Percentiles rank a stretch among this genome's conserved stretches.
Conservation (phyloP, 2,113 vertebrate genomes). For the Syngnathus floridae region DNA sequence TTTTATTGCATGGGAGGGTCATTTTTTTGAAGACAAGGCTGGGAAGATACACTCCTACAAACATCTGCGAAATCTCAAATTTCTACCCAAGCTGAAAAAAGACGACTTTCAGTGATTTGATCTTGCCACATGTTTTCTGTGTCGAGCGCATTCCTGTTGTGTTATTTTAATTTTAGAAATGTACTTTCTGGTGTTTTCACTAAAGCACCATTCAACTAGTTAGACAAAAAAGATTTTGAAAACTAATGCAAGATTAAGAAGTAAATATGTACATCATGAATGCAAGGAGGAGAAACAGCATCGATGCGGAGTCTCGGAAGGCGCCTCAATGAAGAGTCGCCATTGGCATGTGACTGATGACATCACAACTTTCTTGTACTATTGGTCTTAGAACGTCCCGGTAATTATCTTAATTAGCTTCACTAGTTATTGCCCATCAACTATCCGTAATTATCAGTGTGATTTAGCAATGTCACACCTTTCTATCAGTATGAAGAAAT, state of each 20-base stretch:
- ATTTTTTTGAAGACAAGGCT: slow-evolving; percentile 1
- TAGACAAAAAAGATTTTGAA: background rate
- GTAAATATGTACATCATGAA: background rate
- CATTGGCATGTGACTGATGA: too few relatives aligned
- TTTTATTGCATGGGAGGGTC: slow-evolving; percentile 1
- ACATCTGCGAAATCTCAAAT: slow-evolving; percentile 6
- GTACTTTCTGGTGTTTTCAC: background rate
- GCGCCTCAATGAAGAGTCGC: too few relatives aligned
- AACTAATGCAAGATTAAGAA: background rate
- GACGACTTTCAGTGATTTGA: background rate
- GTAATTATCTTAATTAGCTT: too few relatives aligned
- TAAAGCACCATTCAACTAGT: background rate
- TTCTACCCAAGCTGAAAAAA: background rate
- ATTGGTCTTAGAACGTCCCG: too few relatives aligned
- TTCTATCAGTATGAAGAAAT: too few relatives aligned
- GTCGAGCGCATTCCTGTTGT: background rate
- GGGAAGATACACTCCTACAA: background rate
- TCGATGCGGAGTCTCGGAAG: too few relatives aligned
- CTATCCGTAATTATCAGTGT: too few relatives aligned
- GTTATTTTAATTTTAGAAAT: background rate
- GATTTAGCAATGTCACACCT: too few relatives aligned
- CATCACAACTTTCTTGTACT: too few relatives aligned
- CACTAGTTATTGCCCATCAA: too few relatives aligned
- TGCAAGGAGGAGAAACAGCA: too few relatives aligned
- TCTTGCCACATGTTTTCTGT: background rate